phyloP scores from a whole-genome alignment of 2,888 invertebrate species.

The Drosophila phalerata region DNA sequence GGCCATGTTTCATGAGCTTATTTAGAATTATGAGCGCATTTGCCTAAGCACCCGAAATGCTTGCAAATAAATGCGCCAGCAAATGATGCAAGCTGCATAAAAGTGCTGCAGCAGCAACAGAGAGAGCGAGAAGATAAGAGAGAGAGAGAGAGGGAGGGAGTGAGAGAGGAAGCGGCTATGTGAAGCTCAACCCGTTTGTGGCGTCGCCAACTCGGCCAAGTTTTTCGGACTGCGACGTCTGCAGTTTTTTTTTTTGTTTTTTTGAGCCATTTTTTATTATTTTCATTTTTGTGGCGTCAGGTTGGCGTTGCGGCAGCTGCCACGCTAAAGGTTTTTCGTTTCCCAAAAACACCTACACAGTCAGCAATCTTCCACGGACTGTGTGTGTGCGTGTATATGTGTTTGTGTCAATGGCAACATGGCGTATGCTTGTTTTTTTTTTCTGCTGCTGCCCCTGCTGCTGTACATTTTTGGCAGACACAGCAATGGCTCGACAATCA shows the following conservation, averaged over 20 bases:
- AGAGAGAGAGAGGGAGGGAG: neutral
- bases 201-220: slow-evolving; percentile 71
- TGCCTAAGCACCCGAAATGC: slow-evolving; percentile 55
- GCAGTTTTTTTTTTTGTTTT: slow-evolving; percentile 51
- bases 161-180: neutral
- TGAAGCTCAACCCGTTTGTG: slow-evolving; percentile 49
- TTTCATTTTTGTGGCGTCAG: slow-evolving; percentile 64
- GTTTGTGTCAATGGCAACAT: slow-evolving; percentile 44
- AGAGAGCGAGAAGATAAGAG: neutral
- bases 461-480: slow-evolving; percentile 59
- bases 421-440: slow-evolving; percentile 58
- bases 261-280: neutral
- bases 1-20: slow-evolving; percentile 61
- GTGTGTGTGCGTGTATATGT: slow-evolving; percentile 15
- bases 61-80: slow-evolving; percentile 44
- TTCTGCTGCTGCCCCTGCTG: slow-evolving; percentile 6
- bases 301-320: slow-evolving; percentile 71
- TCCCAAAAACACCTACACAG: slow-evolving; percentile 72
- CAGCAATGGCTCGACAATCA: slow-evolving; percentile 60
- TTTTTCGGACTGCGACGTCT: slow-evolving; percentile 69
- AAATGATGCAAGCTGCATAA: slow-evolving; percentile 59
- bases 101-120: slow-evolving; percentile 43
- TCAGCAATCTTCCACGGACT: slow-evolving; percentile 62
- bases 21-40: slow-evolving; percentile 73
- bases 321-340: slow-evolving; percentile 51